Percentiles rank a stretch among this genome's conserved stretches.
Evolutionary conservation across 2,797 vertebrate species (phyloP).

Genomic region (Cirrhinus molitorella): DNA sequence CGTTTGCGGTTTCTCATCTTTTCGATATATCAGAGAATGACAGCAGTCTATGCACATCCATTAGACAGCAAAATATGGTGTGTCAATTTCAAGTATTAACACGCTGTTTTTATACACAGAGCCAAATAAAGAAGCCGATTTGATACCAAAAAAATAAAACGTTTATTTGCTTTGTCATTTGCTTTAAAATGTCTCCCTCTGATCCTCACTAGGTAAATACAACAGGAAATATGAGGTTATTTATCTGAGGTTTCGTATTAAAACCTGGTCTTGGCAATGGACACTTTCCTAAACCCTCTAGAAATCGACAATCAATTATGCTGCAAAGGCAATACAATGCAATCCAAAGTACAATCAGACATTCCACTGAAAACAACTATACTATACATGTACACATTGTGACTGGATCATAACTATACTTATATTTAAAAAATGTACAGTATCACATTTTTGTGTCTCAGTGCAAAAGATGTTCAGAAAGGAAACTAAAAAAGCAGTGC

Average conservation of each 20-base stretch:
- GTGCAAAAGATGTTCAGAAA: conserved; percentile 83
- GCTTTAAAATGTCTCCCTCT: conserved; percentile 55
- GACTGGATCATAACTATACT: conserved; percentile 70
- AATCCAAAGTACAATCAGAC: conserved; percentile 78
- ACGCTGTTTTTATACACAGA: conserved; percentile 3
- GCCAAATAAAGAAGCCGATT: conserved; percentile 34
- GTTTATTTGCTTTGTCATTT: conserved; percentile 84
- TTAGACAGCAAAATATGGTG: conserved; percentile 23
- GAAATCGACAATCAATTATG: conserved; percentile 73
- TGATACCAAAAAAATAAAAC: conserved; percentile 79
- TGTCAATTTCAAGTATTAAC: conserved; percentile 26
- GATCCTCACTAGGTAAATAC: conserved; percentile 59
- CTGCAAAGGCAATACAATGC: conserved; percentile 79
- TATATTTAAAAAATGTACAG: conserved; percentile 81
- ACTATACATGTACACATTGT: conserved; percentile 75
- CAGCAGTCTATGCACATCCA: conserved; percentile 10
- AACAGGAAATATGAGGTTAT: conserved; percentile 75
- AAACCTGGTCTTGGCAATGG: conserved; percentile 56
- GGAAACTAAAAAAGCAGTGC: conserved; percentile 69
- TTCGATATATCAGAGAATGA: conserved; percentile 8
- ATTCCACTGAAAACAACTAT: conserved; percentile 80
- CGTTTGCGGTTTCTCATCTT: conserved; percentile 73
- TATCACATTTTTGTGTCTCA: conserved; percentile 83
- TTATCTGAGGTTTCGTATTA: conserved; percentile 56
- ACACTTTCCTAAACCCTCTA: conserved; percentile 51